A percentile compares a stretch with the other conserved stretches of the same genome.
Conservation (phyloP, 2,888 invertebrate genomes). For the Ormyrus pomaceus region DNA sequence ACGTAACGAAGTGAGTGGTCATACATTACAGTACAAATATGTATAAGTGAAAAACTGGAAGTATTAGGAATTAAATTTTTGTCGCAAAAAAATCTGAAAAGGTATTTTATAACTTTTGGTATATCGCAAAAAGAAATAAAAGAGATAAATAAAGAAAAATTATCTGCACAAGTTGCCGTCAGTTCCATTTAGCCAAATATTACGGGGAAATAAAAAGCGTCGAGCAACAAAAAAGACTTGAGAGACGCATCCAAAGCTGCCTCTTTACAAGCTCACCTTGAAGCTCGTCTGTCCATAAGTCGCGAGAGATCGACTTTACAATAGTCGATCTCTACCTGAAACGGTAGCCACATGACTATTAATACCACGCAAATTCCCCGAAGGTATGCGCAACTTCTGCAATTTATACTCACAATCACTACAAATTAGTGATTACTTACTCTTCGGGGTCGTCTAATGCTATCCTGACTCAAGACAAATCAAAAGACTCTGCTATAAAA, state of each 20-base stretch:
- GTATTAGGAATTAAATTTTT: no score
- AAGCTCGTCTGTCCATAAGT: constrained; percentile 15
- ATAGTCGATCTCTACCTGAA: not conserved
- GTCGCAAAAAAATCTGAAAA: no score
- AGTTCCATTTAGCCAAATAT: no score
- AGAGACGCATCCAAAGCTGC: constrained; percentile 2
- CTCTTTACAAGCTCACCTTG: constrained; percentile 13
- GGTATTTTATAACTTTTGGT: no score
- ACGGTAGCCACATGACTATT: not conserved
- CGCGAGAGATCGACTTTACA: constrained; percentile 5
- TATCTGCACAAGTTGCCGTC: no score
- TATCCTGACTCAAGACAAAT: constrained; percentile 7
- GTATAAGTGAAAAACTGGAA: no score
- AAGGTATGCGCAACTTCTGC: not conserved
- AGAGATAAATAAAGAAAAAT: no score
- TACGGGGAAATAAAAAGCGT: no score
- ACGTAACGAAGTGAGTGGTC: no score
- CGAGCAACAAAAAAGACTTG: no score
- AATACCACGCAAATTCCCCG: constrained; percentile 3
- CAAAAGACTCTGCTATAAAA: constrained; percentile 11
- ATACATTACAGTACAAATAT: no score
- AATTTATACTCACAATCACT: constrained; percentile 6
- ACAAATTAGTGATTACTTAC: constrained; percentile 28
- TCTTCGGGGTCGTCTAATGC: not conserved
- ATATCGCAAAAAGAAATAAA: no score